Conservation (phyloP, 2,113 vertebrate genomes). For the Catharus minimus region DNA sequence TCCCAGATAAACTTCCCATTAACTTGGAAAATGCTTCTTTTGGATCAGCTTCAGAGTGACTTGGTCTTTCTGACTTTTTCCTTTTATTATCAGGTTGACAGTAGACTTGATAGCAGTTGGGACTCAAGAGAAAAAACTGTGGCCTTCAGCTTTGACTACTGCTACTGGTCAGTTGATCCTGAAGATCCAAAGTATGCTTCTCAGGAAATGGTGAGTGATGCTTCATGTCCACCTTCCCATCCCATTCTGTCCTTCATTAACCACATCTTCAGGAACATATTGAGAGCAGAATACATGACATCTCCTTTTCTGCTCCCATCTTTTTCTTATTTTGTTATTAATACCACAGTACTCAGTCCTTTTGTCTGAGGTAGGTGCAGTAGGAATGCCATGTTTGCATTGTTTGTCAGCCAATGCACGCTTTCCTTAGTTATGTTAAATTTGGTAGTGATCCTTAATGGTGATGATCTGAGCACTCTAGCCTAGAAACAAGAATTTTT, state of each 20-base stretch:
- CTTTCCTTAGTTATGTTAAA: not conserved
- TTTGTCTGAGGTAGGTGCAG: not conserved
- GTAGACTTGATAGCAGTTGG: slow-evolving; percentile 72
- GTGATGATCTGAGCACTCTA: not conserved
- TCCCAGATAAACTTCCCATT: not conserved
- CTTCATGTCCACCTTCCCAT: not conserved
- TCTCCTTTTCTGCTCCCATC: not conserved
- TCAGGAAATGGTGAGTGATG: slow-evolving; percentile 89
- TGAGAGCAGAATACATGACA: not conserved
- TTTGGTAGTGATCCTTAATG: not conserved
- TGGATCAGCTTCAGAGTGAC: not conserved
- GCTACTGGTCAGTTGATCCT: slow-evolving; percentile 94
- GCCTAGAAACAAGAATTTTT: not conserved
- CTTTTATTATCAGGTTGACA: slow-evolving; percentile 78
- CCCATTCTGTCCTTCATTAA: not conserved
- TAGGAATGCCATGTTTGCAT: not conserved
- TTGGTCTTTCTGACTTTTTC: not conserved
- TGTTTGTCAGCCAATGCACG: not conserved
- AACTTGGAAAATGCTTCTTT: not conserved
- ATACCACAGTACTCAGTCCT: not conserved
- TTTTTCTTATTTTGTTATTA: not conserved
- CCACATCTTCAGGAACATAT: not conserved
- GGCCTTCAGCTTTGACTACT: slow-evolving; percentile 95
- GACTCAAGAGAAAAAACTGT: slow-evolving; percentile 87
- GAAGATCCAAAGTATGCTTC: slow-evolving; percentile 88